Base-by-base conservation (phyloP, 2,797 vertebrate species). In the Melanotaenia pygmaea region DNA sequence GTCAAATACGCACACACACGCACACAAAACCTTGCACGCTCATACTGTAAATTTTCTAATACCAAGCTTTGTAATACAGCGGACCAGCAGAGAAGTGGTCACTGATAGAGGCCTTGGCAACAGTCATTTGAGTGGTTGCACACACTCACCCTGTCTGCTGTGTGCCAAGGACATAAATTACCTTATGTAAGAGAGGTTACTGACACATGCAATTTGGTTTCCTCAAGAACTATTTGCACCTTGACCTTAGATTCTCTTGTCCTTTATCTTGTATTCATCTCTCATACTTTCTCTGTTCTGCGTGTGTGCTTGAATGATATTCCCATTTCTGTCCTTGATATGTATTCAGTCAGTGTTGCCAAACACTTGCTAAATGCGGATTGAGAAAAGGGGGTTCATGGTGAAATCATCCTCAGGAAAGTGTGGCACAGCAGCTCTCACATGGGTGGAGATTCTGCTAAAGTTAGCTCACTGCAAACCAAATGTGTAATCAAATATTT, bases 131-230 rank as follows among this genome's bases (percentile, higher is more conserved):
- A 83, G 77, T 14, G 68, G 54, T 63, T 86, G 69, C 82, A 70
- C 83, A 76, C 72, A 59, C 59, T 87, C 79, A 88, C 77, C 83
- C 76, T 81, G 67, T 57, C 18, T 6, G 3, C 77, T 69, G 67
- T 71, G 63, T 57, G 82, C 74, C 90, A 92, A 91, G 86, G 84
- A 83, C 82, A 76, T 74, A 65, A 73, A 89, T 86, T 76, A 80
- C 66, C 70, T 86, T 85, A 82, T 66, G 45, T 81, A 89, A 90
- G 65, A 65, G 66, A 57, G 88, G 86, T 91, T 88, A 87, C 71
- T 50, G 69, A 73, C 76, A 79, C 74, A 82, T 35, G 67, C 73
- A 75, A 80, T 81, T 71, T 68, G 13, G 77, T 66, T 77, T 79
- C 82, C 77, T 81, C 67, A 35, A 70, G 72, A 85, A 72, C 54